Evolutionary conservation across 64 coral and sea anemone species (phyloP), one percentile per base, ranked within the genome.

Genomic region (Hydrozoanthus tunicans): DNA sequence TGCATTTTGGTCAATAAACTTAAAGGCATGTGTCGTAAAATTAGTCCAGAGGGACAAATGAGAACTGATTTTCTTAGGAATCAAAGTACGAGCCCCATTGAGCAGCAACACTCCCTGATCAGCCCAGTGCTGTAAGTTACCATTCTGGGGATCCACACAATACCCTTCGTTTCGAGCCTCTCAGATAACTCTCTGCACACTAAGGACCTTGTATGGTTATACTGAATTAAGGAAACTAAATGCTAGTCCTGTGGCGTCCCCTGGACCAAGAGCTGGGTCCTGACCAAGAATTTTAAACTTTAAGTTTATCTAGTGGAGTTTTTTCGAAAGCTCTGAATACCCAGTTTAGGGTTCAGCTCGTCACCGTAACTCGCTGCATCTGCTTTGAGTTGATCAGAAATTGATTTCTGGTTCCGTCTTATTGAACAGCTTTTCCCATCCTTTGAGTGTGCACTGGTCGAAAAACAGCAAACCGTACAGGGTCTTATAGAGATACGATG

Each of bases 281-380:
- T 79, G 77, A 4, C 77, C 77, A 23, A 79, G 15, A 43, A 43
- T 43, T 20, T 20, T 20, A 20, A 3, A n/a, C 82, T 86, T 56
- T 86, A 23, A 86, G 32, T 10, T 86, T 86, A 53, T 86, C 82
- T 13, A 86, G 26, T n/a, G 82, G 82, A 24, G 56, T 55, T 70
- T 68, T 86, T 14, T 86, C 6, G 62, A 86, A 86, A 70, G 82
- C 62, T 55, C 82, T 86, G 82, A 86, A 86, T 4, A 70, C 9
- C 64, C 82, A 86, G 82, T 23, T 66, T 86, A 2, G 82, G 82
- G 32, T 86, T 86, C 6, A 86, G 82, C 26, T 86, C 63, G 32
- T 24, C 82, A 67, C n/a, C 59, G 82, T 70, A 86, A 14, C 23
- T 13, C 6, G 51, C 51, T 20, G 82, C 82, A 14, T 86, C 82